Conservation (phyloP, 2,113 vertebrate genomes). For the Trinectes maculatus region DNA sequence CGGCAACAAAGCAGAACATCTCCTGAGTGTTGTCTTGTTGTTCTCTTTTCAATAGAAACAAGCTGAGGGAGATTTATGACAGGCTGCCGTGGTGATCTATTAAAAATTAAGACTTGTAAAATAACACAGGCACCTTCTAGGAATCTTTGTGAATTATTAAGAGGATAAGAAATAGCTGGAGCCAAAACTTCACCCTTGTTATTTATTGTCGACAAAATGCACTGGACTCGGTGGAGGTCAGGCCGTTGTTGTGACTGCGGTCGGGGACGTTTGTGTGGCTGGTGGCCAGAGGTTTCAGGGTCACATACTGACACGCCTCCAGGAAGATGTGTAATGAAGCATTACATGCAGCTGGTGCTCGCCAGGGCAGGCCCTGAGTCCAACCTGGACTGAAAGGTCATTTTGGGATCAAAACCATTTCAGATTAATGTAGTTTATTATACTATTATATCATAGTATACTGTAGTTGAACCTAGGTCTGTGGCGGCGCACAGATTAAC, state of each 20-base stretch:
- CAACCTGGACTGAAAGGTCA: slow-evolving; percentile 74
- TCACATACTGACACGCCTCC: slow-evolving; percentile 70
- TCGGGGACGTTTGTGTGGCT: slow-evolving; percentile 57
- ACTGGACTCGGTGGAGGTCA: slow-evolving; percentile 55
- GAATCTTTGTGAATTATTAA: slow-evolving; percentile 29
- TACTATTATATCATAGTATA: no score
- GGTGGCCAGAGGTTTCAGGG: slow-evolving; percentile 73
- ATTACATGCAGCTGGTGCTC: slow-evolving; percentile 80
- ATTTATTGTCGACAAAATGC: slow-evolving; percentile 39
- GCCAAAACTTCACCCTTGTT: slow-evolving; percentile 19
- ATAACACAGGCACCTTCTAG: slow-evolving; percentile 47
- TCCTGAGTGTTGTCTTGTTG: slow-evolving; percentile 50
- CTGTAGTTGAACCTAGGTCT: slow-evolving; percentile 49
- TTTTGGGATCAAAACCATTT: slow-evolving; percentile 60
- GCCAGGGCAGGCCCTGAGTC: slow-evolving; percentile 75
- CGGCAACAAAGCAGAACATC: slow-evolving; percentile 58
- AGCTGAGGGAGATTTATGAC: slow-evolving; percentile 53
- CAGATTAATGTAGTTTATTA: slow-evolving; percentile 53
- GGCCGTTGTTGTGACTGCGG: slow-evolving; percentile 47
- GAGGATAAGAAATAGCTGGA: neutral
- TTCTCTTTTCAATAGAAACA: slow-evolving; percentile 55
- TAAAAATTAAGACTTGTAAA: slow-evolving; percentile 56
- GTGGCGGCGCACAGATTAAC: slow-evolving; percentile 9
- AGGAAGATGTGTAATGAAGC: slow-evolving; percentile 82
- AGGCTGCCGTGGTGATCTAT: slow-evolving; percentile 46